Base-by-base conservation (phyloP, 2,888 invertebrate genomes). In the Drosophila birchii region DNA sequence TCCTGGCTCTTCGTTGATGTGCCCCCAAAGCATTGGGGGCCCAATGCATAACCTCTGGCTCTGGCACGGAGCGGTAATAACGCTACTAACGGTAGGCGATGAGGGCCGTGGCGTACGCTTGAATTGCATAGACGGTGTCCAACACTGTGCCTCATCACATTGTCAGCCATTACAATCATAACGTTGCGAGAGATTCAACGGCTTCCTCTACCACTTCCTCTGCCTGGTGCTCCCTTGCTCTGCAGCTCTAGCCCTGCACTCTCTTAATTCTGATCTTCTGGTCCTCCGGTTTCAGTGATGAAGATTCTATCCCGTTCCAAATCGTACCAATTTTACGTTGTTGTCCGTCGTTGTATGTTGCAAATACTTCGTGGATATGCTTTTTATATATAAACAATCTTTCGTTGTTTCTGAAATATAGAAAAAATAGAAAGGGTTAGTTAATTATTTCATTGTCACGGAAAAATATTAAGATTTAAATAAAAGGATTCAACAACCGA, bases 1-100 rank as follows among this genome's bases (percentile, higher is more conserved):
- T 60, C 73, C 43, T 72, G 71, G 47, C 62, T 51, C 45, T 67
- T 61, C 43, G 74, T 45, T 56, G 72, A 55, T 78, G 92, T 91
- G 90, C 92, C 92, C 92, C 92, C 92, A 91, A 92, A 91, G 82
- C 90, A 89, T 91, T 92, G 92, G 92, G 92, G 92, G 92, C 92
- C 90, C 84, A 89, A 82, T 81, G 83, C 89, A 88, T 90, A 90
- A 87, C 81, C 89, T 78, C 76, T 69, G 75, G 83, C 54, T 78
- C 91, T 73, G 83, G 81, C 81, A 61, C 75, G 69, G 88, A 79
- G 55, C 64, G 59, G 57, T 88, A 88, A 61, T 32, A 41, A 61
- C 32, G 58, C 58, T 58, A 58, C 58, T 32, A 41, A 58, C 32
- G 58, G 60, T 58, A 58, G 60, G 32, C 60, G 81, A 63, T 81